Percentiles rank a stretch among this genome's conserved stretches.
These are phyloP conservation scores for Leistus spinibarbis DNA, from an alignment of 2,888 invertebrate species.

Conservation along the genomic window DNA sequence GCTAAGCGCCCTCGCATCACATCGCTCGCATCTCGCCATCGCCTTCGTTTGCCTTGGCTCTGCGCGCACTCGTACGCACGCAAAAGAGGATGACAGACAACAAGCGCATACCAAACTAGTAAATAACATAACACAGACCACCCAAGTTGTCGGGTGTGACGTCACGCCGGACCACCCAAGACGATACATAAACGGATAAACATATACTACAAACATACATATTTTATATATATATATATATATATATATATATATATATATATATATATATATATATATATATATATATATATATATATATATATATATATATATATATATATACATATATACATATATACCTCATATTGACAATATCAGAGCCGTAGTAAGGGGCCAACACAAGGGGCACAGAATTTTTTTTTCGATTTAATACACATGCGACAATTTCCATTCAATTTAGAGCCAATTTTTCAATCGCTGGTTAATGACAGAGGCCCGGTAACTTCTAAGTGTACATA, in stretches of 20 bases:
- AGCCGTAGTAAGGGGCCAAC: neutral
- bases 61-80: neutral
- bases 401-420: too few species aligned
- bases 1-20: neutral
- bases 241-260: neutral
- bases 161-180: conserved; percentile 56
- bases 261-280: neutral
- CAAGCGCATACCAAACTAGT: conserved; percentile 40
- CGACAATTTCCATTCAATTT: too few species aligned
- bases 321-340: neutral
- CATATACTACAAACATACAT: conserved; percentile 56
- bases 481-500: too few species aligned
- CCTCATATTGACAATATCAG: neutral
- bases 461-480: too few species aligned
- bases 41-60: neutral
- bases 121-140: conserved; percentile 56
- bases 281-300: neutral
- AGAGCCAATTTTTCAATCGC: too few species aligned
- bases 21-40: neutral
- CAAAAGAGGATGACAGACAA: conserved; percentile 34
- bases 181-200: conserved; percentile 49
- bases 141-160: conserved; percentile 51
- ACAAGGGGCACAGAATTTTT: too few species aligned
- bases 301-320: neutral
- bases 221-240: neutral